A percentile compares a stretch with the other conserved stretches of the same genome.
phyloP scores from a whole-genome alignment of 37 sponge, comb jelly and placozoan genomes.

The Oopsacas minuta region DNA sequence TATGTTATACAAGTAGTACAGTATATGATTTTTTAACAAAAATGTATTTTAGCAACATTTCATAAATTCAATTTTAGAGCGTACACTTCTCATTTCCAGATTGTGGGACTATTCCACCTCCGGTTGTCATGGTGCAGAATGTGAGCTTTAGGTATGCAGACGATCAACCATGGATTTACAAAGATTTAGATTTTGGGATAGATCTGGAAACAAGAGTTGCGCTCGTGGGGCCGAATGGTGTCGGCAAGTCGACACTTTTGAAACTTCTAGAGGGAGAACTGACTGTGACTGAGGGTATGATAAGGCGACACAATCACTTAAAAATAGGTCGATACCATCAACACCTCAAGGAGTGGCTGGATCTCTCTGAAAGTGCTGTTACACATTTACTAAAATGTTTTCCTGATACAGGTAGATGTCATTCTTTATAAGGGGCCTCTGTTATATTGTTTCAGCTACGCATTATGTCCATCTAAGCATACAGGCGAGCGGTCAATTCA shows the following conservation, averaged over 20 bases:
- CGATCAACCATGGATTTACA: constrained; percentile 44
- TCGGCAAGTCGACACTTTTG: constrained; percentile 83
- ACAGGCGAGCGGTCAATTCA: no score
- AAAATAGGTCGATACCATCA: constrained; percentile 78
- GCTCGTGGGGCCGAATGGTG: constrained; percentile 90
- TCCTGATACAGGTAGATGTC: constrained; percentile 64
- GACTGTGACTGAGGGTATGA: constrained; percentile 62
- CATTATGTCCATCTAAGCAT: no score
- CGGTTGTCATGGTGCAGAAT: constrained; percentile 87
- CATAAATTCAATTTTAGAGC: constrained; percentile 34
- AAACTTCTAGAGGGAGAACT: constrained; percentile 82
- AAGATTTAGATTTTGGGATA: constrained; percentile 76
- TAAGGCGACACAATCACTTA: constrained; percentile 67
- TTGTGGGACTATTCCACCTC: constrained; percentile 73
- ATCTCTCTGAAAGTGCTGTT: constrained; percentile 53
- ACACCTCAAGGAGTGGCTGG: constrained; percentile 73
- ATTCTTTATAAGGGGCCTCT: no score
- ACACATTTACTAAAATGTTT: constrained; percentile 72
- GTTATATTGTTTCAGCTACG: no score
- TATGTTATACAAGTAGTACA: no score
- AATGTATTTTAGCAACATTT: no score
- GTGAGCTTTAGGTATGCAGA: constrained; percentile 60
- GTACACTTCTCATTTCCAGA: constrained; percentile 73
- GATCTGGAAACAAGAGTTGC: constrained; percentile 83
- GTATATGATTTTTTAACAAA: no score